These are phyloP conservation scores for Antheraea pernyi DNA, from an alignment of 1,140 invertebrate species.

Conservation along the genomic window DNA sequence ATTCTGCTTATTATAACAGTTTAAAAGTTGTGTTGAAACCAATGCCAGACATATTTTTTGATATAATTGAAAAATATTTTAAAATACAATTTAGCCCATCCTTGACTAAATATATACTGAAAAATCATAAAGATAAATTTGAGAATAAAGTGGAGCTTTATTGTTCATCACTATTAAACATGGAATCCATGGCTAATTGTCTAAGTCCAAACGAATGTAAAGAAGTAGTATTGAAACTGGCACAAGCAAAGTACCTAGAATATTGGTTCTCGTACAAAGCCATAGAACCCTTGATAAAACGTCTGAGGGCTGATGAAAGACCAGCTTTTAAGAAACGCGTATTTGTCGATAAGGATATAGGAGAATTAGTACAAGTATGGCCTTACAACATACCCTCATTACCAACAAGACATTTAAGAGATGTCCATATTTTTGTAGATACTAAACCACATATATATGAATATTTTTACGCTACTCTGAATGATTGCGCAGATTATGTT, in stretches of 20 bases:
- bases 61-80: slow-evolving; percentile 12
- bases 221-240: neutral
- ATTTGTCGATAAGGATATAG: slow-evolving; percentile 46
- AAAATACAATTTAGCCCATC: neutral
- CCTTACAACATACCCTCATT: slow-evolving; percentile 31
- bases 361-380: slow-evolving; percentile 35
- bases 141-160: slow-evolving; percentile 9
- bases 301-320: slow-evolving; percentile 29
- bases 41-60: neutral
- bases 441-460: neutral
- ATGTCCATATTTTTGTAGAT: neutral
- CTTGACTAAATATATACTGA: slow-evolving; percentile 11
- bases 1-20: neutral
- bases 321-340: slow-evolving; percentile 39
- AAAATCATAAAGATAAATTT: slow-evolving; percentile 6
- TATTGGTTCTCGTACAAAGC: neutral
- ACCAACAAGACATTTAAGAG: slow-evolving; percentile 9
- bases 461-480: neutral
- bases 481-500: too few species aligned
- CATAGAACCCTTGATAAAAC: slow-evolving; percentile 8
- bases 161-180: neutral
- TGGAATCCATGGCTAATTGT: slow-evolving; percentile 4
- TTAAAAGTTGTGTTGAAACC: slow-evolving; percentile 5
- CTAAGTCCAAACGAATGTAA: slow-evolving; percentile 9
- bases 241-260: neutral